A percentile compares a stretch with the other conserved stretches of the same genome.
phyloP scores from a whole-genome alignment of 2,888 invertebrate genomes.

The Spilosoma lubricipeda region DNA sequence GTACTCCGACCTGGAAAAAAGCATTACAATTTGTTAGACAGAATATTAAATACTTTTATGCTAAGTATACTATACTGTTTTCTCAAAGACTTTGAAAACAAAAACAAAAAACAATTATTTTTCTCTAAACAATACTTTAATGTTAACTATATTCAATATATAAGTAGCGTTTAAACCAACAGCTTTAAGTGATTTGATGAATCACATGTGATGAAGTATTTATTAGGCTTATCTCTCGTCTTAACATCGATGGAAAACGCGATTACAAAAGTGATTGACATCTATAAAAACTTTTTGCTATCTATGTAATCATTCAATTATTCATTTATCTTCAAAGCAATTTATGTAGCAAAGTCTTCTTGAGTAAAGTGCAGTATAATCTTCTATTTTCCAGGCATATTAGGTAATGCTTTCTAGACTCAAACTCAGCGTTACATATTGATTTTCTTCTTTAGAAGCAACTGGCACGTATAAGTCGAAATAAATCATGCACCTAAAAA shows the following conservation, averaged over 20 bases:
- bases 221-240: not conserved
- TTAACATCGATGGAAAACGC: not conserved
- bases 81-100: too few relatives aligned
- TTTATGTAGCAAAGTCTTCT: not conserved
- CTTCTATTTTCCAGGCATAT: too few relatives aligned
- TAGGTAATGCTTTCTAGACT: not conserved
- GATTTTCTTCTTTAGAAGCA: too few relatives aligned
- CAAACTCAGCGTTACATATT: not conserved
- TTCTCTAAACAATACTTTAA: not conserved
- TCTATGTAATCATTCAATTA: not conserved
- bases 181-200: not conserved
- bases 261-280: not conserved
- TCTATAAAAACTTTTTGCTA: not conserved
- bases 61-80: too few relatives aligned
- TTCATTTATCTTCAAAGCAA: not conserved
- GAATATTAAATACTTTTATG: not conserved
- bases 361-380: not conserved
- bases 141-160: not conserved
- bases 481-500: too few relatives aligned
- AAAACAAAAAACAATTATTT: too few relatives aligned
- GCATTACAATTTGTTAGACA: not conserved
- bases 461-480: too few relatives aligned
- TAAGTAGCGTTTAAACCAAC: not conserved
- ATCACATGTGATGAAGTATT: not conserved
- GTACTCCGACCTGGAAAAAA: conserved; percentile 75